Evolutionary conservation across 1,140 invertebrate species (phyloP).

Genomic region (Cyclina sinensis): DNA sequence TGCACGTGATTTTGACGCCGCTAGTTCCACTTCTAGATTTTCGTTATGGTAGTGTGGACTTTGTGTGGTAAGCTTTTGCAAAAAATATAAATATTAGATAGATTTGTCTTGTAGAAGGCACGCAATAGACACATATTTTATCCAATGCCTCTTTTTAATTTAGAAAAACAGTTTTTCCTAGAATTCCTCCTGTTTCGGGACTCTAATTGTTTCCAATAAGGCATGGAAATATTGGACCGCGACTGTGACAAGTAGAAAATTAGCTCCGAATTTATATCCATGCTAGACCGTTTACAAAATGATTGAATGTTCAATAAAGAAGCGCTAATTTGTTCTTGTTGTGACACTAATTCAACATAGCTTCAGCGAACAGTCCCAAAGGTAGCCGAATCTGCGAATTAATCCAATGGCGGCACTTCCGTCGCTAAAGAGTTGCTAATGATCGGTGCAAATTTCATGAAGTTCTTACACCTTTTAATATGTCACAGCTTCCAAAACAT

Average conservation of each 20-base stretch:
- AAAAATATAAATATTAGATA: too few species aligned
- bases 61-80: too few species aligned
- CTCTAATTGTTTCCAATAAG: conserved; percentile 45
- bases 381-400: conserved; percentile 59
- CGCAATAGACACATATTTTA: neutral
- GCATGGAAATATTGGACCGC: conserved; percentile 8
- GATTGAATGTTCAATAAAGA: conserved; percentile 65
- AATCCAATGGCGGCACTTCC: conserved; percentile 60
- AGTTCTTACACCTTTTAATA: conserved; percentile 65
- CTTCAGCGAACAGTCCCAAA: conserved; percentile 54
- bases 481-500: conserved; percentile 61
- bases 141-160: conserved; percentile 2
- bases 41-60: too few species aligned
- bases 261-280: conserved; percentile 51
- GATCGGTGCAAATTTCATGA: conserved; percentile 47
- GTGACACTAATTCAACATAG: conserved; percentile 58
- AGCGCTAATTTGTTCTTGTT: conserved; percentile 63
- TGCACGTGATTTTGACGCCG: too few species aligned
- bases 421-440: conserved; percentile 59
- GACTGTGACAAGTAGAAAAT: conserved; percentile 46
- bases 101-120: neutral
- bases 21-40: too few species aligned
- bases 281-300: conserved; percentile 61
- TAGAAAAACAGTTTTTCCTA: neutral
- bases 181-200: neutral